phyloP scores from a whole-genome alignment of 92 coral and sea anemone genomes.

The Palythoa heliodiscus region DNA sequence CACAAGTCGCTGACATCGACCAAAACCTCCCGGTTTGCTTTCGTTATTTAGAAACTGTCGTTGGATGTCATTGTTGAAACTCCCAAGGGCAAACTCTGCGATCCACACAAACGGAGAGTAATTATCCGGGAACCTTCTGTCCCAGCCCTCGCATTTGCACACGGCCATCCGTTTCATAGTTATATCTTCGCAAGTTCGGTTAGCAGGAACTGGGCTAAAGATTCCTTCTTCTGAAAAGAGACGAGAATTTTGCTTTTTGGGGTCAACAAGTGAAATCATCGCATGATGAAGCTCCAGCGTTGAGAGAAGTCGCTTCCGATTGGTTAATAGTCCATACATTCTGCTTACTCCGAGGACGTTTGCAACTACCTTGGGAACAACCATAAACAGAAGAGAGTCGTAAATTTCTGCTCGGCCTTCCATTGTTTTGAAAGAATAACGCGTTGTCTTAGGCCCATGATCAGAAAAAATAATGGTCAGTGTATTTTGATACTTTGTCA shows the following conservation, averaged over 20 bases:
- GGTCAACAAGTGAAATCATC: conserved; percentile 64
- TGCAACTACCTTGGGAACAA: conserved; percentile 77
- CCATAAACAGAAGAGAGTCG: conserved; percentile 80
- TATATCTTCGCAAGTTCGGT: conserved; percentile 88
- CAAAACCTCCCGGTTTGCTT: conserved; percentile 65
- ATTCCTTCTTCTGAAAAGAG: conserved; percentile 59
- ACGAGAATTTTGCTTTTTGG: conserved; percentile 31
- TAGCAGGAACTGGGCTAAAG: conserved; percentile 66
- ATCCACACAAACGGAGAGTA: conserved; percentile 70
- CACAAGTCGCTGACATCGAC: conserved; percentile 80
- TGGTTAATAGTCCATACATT: conserved; percentile 69
- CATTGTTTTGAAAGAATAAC: conserved; percentile 77
- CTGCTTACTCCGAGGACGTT: conserved; percentile 64
- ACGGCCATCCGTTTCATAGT: conserved; percentile 75
- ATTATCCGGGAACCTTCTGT: conserved; percentile 73
- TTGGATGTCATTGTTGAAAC: conserved; percentile 79
- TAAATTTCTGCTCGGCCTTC: conserved; percentile 91
- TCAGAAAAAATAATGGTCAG: conserved; percentile 86
- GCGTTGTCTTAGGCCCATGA: conserved; percentile 95
- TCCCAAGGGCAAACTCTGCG: conserved; percentile 88
- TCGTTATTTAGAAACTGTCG: conserved; percentile 39
- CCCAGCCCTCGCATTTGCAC: conserved; percentile 95
- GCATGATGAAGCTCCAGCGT: conserved; percentile 82
- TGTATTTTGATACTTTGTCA: conserved; percentile 77
- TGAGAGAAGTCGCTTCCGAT: conserved; percentile 82